Evolutionary conservation across 2,888 invertebrate genomes (phyloP), one percentile per base, ranked within the genome.

Genomic region (Nomada hirtipes): DNA sequence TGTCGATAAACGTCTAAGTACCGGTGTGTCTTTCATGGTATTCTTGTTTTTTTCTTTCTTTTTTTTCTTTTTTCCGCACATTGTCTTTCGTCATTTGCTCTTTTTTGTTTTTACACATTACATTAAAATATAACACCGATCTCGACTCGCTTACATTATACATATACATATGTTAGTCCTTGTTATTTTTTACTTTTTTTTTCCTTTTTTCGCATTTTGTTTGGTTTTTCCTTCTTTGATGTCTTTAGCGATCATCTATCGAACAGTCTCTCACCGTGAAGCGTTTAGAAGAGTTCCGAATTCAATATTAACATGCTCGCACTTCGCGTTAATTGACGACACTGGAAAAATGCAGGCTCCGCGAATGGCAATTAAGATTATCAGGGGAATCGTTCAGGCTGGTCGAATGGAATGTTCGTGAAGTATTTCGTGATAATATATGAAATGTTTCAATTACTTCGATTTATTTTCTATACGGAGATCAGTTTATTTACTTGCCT

Each of bases 81-180:
- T 55, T 75, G 60, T 77, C 53, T 60, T 76, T 76, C 65, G 57
- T 78, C 61, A 69, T 42, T 63, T 71, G 61, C 63, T 78, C 65
- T 44, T 71, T 74, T 61, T 72, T 79, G 65, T 83, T 83, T 80
- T 59, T 68, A 83, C 86, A 89, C 80, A 87, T 90, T 88, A 90
- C 87, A 90, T 89, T 89, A 91, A 91, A 91, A 91, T 91, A 91
- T 91, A 91, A 91, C 91, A 89, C 88, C 89, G 85, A 91, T 90
- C 87, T 91, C 89, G 86, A 86, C 63, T 80, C 78, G 79, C 84
- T 89, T 87, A 84, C 77, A 75, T 83, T 84, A 78, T 83, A 86
- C 79, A 85, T 23, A 83, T 86, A 83, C 81, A 84, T 76, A 71
- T 75, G 76, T 83, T 64, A 73, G 77, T 85, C 79, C 76, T 82